Conservation (phyloP, 2,888 invertebrate genomes). For the Trissoscelio sp. region DNA sequence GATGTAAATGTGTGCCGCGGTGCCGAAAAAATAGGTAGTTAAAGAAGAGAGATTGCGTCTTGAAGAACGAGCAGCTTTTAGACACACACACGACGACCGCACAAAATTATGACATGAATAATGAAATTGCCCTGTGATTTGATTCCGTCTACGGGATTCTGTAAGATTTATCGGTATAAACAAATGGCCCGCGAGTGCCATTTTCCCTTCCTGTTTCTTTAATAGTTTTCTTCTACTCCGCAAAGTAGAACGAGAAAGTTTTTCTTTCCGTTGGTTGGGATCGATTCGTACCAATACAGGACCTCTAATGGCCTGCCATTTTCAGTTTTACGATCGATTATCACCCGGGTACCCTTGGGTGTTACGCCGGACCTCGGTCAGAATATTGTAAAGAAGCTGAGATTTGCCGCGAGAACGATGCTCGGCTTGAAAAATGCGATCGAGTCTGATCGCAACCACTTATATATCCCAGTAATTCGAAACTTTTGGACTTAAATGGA, state of each 20-base stretch:
- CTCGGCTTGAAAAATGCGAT: constrained; percentile 78
- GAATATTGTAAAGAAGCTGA: constrained; percentile 78
- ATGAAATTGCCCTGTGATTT: constrained; percentile 50
- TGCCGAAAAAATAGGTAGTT: constrained; percentile 68
- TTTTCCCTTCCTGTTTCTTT: constrained; percentile 42
- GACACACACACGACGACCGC: constrained; percentile 22
- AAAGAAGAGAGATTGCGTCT: constrained; percentile 53
- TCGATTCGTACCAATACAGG: constrained; percentile 71
- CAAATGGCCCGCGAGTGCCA: constrained; percentile 50
- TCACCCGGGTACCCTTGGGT: constrained; percentile 74
- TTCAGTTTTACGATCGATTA: constrained; percentile 82
- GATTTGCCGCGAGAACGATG: constrained; percentile 74
- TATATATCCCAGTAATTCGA: constrained; percentile 63
- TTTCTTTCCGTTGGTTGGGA: constrained; percentile 42
- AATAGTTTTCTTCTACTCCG: constrained; percentile 38
- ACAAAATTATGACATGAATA: constrained; percentile 64
- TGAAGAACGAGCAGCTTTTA: constrained; percentile 22
- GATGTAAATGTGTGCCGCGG: constrained; percentile 79
- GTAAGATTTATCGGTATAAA: constrained; percentile 58
- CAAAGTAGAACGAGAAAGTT: constrained; percentile 42
- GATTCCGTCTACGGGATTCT: constrained; percentile 43
- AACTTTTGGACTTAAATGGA: constrained; percentile 28
- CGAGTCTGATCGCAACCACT: constrained; percentile 77
- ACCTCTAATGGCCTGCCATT: constrained; percentile 75
- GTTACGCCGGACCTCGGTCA: constrained; percentile 51